Evolutionary conservation across 2,797 vertebrate genomes (phyloP), one percentile per base, ranked within the genome.

Genomic region (Emys orbicularis): DNA sequence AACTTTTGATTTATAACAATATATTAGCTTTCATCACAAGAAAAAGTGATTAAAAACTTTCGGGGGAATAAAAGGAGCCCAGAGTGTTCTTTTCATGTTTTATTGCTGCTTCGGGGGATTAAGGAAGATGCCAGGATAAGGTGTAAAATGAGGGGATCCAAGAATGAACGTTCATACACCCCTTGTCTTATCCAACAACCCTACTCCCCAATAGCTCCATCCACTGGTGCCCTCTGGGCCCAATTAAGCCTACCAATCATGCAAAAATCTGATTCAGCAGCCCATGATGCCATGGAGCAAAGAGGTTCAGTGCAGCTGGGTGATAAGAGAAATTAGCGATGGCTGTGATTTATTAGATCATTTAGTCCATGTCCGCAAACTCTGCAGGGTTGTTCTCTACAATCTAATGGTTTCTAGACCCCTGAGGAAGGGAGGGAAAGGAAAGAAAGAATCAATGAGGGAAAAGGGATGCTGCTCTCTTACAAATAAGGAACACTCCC

Each of bases 201-300:
- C 92, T 47, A 87, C 92, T 91, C 94, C 95, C 94, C 91, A 96
- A 96, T n/a, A 92, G 94, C 96, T 97, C 97, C 96, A 96, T 89
- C 96, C 96, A 92, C 82, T 8, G 4, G 68, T 12, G n/a, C 13
- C 44, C 59, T 50, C 90, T 90, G 83, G 92, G 94, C 53, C 92
- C 90, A 94, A 95, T 86, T 93, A 93, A 94, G 83, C 3, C 52
- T 41, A 61, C 19, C 72, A 76, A 54, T 56, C 50, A 72, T 11
- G 11, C 5, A 44, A n/a, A 72, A 65, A 34, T 79, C 86, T 29
- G 13, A 49, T 49, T 31, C 47, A 49, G 44, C 27, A 47, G 74
- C 74, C 27, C 44, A 77, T 9, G 27, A 59, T 87, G 74, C 53
- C 41, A 83, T 85, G 91, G 90, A 86, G 90, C 77, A 4, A 1